phyloP scores from a whole-genome alignment of 2,888 invertebrate genomes.

The Ornithoptera priamus region DNA sequence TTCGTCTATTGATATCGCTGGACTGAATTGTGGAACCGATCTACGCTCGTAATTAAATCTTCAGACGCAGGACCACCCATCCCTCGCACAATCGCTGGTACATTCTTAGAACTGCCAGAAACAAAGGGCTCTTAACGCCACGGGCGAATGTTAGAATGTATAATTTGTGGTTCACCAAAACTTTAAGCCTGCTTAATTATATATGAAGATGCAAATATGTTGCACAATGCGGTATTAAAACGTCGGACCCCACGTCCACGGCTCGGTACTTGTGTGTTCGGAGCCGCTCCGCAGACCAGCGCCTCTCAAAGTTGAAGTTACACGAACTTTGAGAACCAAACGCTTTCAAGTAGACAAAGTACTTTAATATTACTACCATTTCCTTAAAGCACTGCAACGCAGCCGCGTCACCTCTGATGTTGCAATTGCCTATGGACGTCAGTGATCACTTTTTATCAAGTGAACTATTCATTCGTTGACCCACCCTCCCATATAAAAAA shows the following conservation, averaged over 20 bases:
- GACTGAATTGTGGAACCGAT: constrained; percentile 3
- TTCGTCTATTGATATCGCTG: no score
- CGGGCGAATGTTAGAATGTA: constrained; percentile 36
- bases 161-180: constrained; percentile 39
- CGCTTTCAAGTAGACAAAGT: no score
- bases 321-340: no score
- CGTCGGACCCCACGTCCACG: constrained; percentile 10
- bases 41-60: constrained; percentile 33
- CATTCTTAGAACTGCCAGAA: constrained; percentile 37
- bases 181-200: constrained; percentile 35
- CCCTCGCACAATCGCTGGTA: neutral
- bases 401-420: no score
- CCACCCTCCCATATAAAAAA: no score
- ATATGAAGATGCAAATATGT: constrained; percentile 35
- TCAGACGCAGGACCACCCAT: constrained; percentile 28
- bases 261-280: neutral
- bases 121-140: constrained; percentile 40
- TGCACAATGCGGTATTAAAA: constrained; percentile 31
- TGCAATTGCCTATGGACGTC: no score
- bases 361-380: no score
- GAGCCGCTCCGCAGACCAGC: no score
- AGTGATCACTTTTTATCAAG: no score
- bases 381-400: no score
- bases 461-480: no score
- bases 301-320: no score